Base-by-base conservation (phyloP, 1,140 invertebrate species). In the Zophobas morio region DNA sequence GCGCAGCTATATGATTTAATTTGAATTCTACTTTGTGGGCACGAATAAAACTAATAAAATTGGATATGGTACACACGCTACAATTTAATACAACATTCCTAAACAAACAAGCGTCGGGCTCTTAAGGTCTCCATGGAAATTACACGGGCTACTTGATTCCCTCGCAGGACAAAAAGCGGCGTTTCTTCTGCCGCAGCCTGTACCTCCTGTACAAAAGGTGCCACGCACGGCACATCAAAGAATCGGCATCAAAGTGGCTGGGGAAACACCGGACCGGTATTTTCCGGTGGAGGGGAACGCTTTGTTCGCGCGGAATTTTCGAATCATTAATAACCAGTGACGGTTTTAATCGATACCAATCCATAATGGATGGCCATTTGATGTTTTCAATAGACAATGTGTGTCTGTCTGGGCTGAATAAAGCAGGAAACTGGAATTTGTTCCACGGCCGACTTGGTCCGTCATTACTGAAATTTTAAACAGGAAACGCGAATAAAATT, bases 211-310 rank as follows among this genome's bases (percentile, higher is more conserved):
- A 66, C 60, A 66, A 66, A 66, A 66, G 60, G 60, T 66, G 60
- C 60, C 60, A 66, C 60, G 60, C 60, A 66, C 60, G 60, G 60
- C 60, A 66, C 60, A 66, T 66, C 60, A 66, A 66, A 66, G 60
- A 66, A 40, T 66, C 33, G 60, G 60, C 39, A 20, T 42, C 60
- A 66, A 66, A 66, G 39, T 42, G 60, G 33, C 39, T 32, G 2
- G 60, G 60, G 60, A 42, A 40, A 66, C 40, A 66, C 33, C 42
- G 60, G 37, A 66, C n/a, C 60, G 60, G 60, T 39, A 66, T n/a
- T 66, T 66, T 46, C 42, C 42, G 6, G 49, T 4, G 49, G 49
- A 20, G 49, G 49, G n/a, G 6, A 8, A 20, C 49, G 49, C 37
- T 42, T 42, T 42, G 60, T 66, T 42, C 60, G 60, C 56, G 36